Evolutionary conservation across 2,113 vertebrate species (phyloP).

Genomic region (Cromileptes altivelis): DNA sequence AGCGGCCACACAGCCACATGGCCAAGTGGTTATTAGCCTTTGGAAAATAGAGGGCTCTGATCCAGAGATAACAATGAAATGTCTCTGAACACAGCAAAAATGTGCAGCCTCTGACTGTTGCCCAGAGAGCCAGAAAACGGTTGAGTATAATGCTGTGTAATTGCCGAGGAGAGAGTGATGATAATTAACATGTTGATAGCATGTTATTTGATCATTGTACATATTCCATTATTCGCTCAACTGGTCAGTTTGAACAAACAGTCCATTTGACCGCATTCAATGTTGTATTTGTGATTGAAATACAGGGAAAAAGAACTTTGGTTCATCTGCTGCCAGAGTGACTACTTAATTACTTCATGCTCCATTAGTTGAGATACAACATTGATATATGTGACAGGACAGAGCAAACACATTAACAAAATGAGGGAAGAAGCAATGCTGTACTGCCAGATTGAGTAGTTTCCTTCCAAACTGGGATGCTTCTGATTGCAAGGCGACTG

Average conservation of each 20-base stretch:
- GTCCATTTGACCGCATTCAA: neutral
- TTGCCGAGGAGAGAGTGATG: neutral
- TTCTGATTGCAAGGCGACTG: neutral
- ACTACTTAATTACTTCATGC: neutral
- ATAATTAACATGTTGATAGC: constrained; percentile 25
- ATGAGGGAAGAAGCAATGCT: neutral
- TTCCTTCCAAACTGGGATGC: neutral
- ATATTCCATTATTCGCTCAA: neutral
- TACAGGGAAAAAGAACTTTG: neutral
- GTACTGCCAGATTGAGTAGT: neutral
- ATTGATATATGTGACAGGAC: neutral
- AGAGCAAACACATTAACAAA: neutral
- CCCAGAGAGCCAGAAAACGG: constrained; percentile 3
- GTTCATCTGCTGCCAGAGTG: neutral
- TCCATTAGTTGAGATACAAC: neutral
- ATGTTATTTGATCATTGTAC: constrained; percentile 13
- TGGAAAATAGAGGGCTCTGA: constrained; percentile 49
- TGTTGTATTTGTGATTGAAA: neutral
- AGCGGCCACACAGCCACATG: neutral
- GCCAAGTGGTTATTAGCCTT: constrained; percentile 54
- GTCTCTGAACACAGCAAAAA: neutral
- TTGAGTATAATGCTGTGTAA: constrained; percentile 3
- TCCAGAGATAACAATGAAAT: constrained; percentile 21
- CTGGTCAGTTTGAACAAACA: constrained; percentile 2
- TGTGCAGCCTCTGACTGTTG: constrained; percentile 8